Base-by-base conservation (phyloP, 2,888 invertebrate species). In the Cotesia congregata region DNA sequence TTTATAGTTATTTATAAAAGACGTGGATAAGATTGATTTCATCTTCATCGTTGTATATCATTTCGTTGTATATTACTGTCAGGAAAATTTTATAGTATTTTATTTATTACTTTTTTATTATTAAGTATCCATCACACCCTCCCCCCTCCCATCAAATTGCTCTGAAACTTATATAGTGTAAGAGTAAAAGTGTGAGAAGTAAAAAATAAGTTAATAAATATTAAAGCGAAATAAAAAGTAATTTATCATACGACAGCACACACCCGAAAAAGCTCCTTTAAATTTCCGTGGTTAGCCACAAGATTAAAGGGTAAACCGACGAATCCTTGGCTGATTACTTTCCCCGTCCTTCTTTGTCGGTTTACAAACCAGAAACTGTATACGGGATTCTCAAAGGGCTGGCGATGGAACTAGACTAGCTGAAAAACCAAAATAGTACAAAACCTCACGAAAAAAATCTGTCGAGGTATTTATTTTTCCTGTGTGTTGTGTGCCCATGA, bases 301-400 rank as follows among this genome's bases (percentile, higher is more conserved):
- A 77, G 71, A 77, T 77, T 77, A 74, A 77, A 74, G 77, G 61
- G 70, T 74, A 30, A 77, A 77, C 77, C 73, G 69, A 69, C 77
- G 77, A 67, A 73, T 77, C 64, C 77, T 64, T 59, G 38, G 64
- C 77, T 73, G 77, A 73, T 77, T 73, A 77, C 73, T 77, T 73
- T 70, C 73, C 69, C 64, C 76, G 72, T 72, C 62, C 73, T 69
- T 77, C 69, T 50, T 72, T 73, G 20, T 15, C 60, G 20, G 65
- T 65, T 65, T 65, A 65, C 70, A 64, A 40, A 59, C 38, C 20
- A 67, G 20, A 20, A 50, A 62, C 17, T 41, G 62, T 60, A 60
- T 40, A 67, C 61, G 20, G 17, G 73, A 68, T 69, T 73, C 70
- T 74, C 69, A 69, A 77, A 72, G 73, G 73, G 65, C 64, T 50